Conservation (phyloP, 2,113 vertebrate genomes). For the Hyperopisus bebe region DNA sequence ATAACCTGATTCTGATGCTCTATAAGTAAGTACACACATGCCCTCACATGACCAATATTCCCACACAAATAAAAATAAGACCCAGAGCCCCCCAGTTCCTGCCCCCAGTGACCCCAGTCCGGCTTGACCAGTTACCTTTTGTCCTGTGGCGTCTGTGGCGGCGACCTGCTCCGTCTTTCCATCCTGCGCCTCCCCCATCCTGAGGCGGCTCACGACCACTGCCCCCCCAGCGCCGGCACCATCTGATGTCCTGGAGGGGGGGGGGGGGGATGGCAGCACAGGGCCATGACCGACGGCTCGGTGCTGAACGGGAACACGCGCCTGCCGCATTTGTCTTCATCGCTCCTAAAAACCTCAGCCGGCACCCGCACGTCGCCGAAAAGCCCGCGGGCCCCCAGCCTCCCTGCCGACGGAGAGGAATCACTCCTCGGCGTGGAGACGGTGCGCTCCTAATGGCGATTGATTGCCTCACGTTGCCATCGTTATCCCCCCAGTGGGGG, state of each 20-base stretch:
- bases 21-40: too few species aligned
- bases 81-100: background rate
- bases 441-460: background rate
- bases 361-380: conserved; percentile 49
- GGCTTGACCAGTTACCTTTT: conserved; percentile 62
- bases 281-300: conserved; percentile 5
- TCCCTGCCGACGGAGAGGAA: conserved; percentile 45
- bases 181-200: conserved; percentile 89
- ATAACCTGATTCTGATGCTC: too few species aligned
- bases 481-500: background rate
- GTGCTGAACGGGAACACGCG: background rate
- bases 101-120: background rate
- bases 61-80: too few species aligned
- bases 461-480: background rate
- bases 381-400: conserved; percentile 52
- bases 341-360: conserved; percentile 45
- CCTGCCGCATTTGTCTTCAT: conserved; percentile 47
- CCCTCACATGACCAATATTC: too few species aligned
- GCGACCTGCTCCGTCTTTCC: conserved; percentile 72
- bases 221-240: conserved; percentile 80
- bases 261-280: background rate
- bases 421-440: background rate
- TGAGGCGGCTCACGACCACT: conserved; percentile 83
- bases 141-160: conserved; percentile 62
- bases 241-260: conserved; percentile 76